Percentiles rank a stretch among this genome's conserved stretches.
phyloP scores from a whole-genome alignment of 2,797 vertebrate genomes.

The Acanthurus lineatus region DNA sequence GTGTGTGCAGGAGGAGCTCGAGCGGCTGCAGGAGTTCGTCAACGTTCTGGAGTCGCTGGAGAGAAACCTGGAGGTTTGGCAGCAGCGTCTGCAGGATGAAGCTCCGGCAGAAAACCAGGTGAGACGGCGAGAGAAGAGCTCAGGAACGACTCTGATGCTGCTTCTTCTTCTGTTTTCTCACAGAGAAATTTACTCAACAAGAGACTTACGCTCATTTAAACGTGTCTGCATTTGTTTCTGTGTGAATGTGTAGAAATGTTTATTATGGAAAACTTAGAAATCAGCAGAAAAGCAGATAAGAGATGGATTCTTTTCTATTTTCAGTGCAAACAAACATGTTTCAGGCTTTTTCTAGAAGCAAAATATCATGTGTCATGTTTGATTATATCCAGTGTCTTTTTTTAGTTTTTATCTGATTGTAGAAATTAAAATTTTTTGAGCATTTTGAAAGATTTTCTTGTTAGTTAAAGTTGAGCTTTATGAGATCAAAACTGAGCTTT shows the following conservation, averaged over 20 bases:
- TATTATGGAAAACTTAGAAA: neutral
- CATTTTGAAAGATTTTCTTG: too few relatives aligned
- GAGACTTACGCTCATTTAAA: neutral
- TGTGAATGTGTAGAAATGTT: neutral
- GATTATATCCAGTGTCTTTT: neutral
- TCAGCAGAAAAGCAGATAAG: too few relatives aligned
- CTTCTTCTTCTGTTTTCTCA: neutral
- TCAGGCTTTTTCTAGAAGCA: too few relatives aligned
- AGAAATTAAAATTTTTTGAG: too few relatives aligned
- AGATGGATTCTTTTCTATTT: too few relatives aligned
- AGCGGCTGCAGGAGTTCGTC: constrained; percentile 86
- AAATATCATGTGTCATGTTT: too few relatives aligned
- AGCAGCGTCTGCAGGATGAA: constrained; percentile 70
- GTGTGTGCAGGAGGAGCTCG: constrained; percentile 76
- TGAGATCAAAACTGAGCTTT: too few relatives aligned
- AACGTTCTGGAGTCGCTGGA: constrained; percentile 84
- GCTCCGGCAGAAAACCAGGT: constrained; percentile 52
- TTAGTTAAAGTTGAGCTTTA: too few relatives aligned
- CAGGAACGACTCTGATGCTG: neutral
- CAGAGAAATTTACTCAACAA: neutral
- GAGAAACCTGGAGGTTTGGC: constrained; percentile 81
- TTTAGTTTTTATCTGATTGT: too few relatives aligned
- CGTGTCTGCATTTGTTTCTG: neutral
- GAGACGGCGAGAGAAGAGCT: constrained; percentile 54
- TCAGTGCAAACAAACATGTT: too few relatives aligned